phyloP scores from a whole-genome alignment of 2,888 invertebrate genomes.

The Baccha elongata region DNA sequence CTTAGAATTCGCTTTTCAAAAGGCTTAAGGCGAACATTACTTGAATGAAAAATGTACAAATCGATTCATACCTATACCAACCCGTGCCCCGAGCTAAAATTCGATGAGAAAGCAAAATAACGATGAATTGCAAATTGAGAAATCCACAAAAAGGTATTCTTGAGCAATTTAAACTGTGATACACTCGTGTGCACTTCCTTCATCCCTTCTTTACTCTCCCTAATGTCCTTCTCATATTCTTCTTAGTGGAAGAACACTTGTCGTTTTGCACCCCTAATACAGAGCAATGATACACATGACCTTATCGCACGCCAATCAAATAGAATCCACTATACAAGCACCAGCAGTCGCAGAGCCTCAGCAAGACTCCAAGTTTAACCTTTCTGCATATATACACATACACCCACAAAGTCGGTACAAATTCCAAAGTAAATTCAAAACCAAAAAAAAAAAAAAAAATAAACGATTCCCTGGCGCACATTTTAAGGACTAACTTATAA shows the following conservation, averaged over 20 bases:
- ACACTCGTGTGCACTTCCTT: slow-evolving; percentile 63
- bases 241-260: slow-evolving; percentile 27
- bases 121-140: slow-evolving; percentile 68
- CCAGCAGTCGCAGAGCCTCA: too few species aligned
- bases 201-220: neutral
- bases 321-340: slow-evolving; percentile 29
- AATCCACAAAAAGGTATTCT: slow-evolving; percentile 63
- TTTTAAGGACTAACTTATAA: slow-evolving; percentile 60
- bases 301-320: slow-evolving; percentile 71
- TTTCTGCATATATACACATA: slow-evolving; percentile 34
- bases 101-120: slow-evolving; percentile 34
- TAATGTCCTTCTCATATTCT: neutral
- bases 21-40: slow-evolving; percentile 36
- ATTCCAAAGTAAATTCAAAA: slow-evolving; percentile 42
- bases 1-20: slow-evolving; percentile 2
- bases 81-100: neutral
- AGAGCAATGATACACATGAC: slow-evolving; percentile 54
- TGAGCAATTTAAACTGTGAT: slow-evolving; percentile 70
- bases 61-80: slow-evolving; percentile 10
- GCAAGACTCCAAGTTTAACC: slow-evolving; percentile 37
- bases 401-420: slow-evolving; percentile 47
- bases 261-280: slow-evolving; percentile 48
- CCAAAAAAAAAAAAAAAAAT: slow-evolving; percentile 15
- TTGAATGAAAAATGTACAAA: slow-evolving; percentile 38
- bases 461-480: slow-evolving; percentile 42